A percentile compares a stretch with the other conserved stretches of the same genome.
These are phyloP conservation scores for Amphilophus citrinellus DNA, from an alignment of 2,113 vertebrate species.

Conservation along the genomic window DNA sequence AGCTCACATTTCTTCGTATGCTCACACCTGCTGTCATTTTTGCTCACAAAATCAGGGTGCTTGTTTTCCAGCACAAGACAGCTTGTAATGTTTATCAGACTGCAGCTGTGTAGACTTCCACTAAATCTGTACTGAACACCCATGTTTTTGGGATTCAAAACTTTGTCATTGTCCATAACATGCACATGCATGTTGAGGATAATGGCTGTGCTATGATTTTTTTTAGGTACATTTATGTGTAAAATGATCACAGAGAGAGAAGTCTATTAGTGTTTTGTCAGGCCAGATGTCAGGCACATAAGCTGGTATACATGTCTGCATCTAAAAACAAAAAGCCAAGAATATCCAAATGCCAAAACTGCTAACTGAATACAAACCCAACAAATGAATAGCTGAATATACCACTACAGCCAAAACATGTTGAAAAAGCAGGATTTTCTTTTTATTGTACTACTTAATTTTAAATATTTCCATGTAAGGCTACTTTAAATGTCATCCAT, in stretches of 20 bases:
- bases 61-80: slow-evolving; percentile 40
- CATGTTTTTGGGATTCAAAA: background rate
- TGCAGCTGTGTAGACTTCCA: slow-evolving; percentile 25
- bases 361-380: background rate
- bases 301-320: background rate
- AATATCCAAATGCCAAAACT: background rate
- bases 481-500: background rate
- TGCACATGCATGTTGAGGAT: background rate
- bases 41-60: slow-evolving; percentile 12
- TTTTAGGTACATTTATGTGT: background rate
- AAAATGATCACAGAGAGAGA: background rate
- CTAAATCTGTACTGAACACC: background rate
- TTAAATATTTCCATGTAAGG: background rate
- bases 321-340: background rate
- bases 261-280: background rate
- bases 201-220: background rate
- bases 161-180: background rate
- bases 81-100: slow-evolving; percentile 56
- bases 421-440: no score
- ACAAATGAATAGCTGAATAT: no score
- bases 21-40: slow-evolving; percentile 34
- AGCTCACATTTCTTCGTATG: slow-evolving; percentile 43
- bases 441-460: background rate
- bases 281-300: no score
- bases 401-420: no score